These are phyloP conservation scores for Emydocephalus ijimae DNA, from an alignment of 2,113 vertebrate species.

Conservation along the genomic window DNA sequence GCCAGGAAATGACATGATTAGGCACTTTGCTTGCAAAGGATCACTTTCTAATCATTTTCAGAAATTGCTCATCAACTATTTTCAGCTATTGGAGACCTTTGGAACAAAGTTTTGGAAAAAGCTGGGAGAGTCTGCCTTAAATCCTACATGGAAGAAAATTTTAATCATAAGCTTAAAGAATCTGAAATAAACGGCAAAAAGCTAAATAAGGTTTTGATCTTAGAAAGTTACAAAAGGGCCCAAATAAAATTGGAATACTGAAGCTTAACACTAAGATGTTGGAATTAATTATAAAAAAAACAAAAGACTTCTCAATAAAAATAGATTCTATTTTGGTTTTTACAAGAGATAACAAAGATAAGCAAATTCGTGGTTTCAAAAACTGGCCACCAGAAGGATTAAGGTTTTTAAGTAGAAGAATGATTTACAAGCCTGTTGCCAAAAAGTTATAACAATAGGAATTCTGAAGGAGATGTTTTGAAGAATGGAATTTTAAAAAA, in stretches of 20 bases:
- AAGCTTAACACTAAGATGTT: not conserved
- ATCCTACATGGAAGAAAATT: not conserved
- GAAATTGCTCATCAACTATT: not conserved
- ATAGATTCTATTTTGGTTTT: not conserved
- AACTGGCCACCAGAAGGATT: not conserved
- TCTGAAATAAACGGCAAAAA: not conserved
- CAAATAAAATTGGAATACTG: not conserved
- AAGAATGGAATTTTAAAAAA: not conserved
- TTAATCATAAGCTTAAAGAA: not conserved
- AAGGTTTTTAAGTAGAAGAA: not conserved
- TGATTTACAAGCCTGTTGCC: not conserved
- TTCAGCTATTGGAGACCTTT: not conserved
- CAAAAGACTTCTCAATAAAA: not conserved
- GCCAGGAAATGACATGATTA: not conserved
- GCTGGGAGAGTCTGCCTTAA: not conserved
- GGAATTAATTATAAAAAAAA: not conserved
- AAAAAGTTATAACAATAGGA: not conserved
- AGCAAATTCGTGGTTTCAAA: not conserved
- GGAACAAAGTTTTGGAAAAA: not conserved
- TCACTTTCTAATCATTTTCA: not conserved
- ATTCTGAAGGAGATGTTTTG: not conserved
- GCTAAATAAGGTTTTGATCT: not conserved
- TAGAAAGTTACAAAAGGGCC: not conserved
- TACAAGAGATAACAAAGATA: not conserved
- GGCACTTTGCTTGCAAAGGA: not conserved